Percentiles rank a stretch among this genome's conserved stretches.
Conservation (phyloP, 2,113 vertebrate species). For the Ceyx margarethae region DNA sequence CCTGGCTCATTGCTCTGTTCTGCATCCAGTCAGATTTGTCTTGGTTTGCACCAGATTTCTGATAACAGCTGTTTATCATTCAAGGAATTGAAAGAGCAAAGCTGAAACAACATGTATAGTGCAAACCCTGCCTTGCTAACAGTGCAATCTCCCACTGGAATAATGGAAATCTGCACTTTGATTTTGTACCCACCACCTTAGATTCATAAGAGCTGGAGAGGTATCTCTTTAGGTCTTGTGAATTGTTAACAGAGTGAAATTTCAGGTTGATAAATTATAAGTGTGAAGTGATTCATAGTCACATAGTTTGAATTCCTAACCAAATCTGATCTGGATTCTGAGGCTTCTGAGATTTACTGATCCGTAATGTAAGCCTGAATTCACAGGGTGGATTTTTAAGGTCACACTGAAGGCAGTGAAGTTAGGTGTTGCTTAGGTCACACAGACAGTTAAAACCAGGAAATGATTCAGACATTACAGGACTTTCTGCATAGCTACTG, state of each 20-base stretch:
- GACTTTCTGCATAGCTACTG: not conserved
- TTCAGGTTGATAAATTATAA: not conserved
- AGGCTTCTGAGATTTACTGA: not conserved
- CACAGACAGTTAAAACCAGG: not conserved
- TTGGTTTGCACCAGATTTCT: not conserved
- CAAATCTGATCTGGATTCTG: not conserved
- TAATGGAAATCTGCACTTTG: not conserved
- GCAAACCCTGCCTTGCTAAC: not conserved
- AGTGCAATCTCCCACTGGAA: not conserved
- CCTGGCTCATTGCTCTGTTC: not conserved
- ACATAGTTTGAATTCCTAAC: not conserved
- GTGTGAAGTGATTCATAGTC: not conserved
- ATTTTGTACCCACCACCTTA: not conserved
- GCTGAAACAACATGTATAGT: not conserved
- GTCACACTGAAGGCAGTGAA: not conserved
- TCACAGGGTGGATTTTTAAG: not conserved
- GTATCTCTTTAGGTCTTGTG: not conserved
- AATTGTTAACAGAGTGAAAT: not conserved
- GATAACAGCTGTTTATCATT: not conserved
- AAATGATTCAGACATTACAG: not conserved
- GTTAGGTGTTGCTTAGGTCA: not conserved
- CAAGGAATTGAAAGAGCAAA: not conserved
- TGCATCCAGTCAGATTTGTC: not conserved
- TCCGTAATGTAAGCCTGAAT: not conserved
- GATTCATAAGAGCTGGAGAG: not conserved